phyloP scores from a whole-genome alignment of 1,140 invertebrate genomes.

The Drosophila teissieri region DNA sequence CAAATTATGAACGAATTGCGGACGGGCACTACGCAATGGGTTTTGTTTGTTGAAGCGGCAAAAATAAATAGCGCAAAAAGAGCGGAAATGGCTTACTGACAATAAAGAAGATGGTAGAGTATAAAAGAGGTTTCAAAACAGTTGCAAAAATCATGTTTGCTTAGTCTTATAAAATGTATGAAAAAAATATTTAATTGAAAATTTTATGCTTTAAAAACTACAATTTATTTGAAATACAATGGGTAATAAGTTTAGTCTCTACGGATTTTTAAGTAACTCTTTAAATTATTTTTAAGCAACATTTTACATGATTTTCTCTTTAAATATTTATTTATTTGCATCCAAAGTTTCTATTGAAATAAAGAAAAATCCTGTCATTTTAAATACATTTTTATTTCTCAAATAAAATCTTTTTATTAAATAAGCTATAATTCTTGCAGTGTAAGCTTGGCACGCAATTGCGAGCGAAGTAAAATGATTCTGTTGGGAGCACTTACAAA shows the following conservation, averaged over 20 bases:
- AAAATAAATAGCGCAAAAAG: constrained; percentile 75
- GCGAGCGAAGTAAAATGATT: constrained; percentile 54
- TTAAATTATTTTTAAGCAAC: too few species aligned
- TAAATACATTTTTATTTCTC: too few species aligned
- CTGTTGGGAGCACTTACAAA: constrained; percentile 41
- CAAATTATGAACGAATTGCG: constrained; percentile 57
- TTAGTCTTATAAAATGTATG: not conserved
- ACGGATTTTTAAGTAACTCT: too few species aligned
- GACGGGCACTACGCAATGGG: constrained; percentile 29
- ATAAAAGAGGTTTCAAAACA: not conserved
- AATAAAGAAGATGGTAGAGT: not conserved
- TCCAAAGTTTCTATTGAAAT: too few species aligned
- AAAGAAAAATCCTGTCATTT: too few species aligned
- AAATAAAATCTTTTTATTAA: not conserved
- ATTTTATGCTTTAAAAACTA: too few species aligned
- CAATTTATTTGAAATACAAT: too few species aligned
- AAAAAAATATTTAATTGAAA: not conserved
- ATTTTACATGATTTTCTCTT: too few species aligned
- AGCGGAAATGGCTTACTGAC: constrained; percentile 55
- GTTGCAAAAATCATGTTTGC: constrained; percentile 5
- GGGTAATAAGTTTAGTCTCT: too few species aligned
- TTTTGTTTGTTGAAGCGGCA: constrained; percentile 77
- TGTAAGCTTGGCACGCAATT: constrained; percentile 54
- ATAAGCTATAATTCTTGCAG: constrained; percentile 1
- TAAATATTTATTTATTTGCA: too few species aligned